A percentile compares a stretch with the other conserved stretches of the same genome.
These are phyloP conservation scores for Chrysocyon brachyurus DNA, from an alignment of 2,797 vertebrate species.

Conservation along the genomic window DNA sequence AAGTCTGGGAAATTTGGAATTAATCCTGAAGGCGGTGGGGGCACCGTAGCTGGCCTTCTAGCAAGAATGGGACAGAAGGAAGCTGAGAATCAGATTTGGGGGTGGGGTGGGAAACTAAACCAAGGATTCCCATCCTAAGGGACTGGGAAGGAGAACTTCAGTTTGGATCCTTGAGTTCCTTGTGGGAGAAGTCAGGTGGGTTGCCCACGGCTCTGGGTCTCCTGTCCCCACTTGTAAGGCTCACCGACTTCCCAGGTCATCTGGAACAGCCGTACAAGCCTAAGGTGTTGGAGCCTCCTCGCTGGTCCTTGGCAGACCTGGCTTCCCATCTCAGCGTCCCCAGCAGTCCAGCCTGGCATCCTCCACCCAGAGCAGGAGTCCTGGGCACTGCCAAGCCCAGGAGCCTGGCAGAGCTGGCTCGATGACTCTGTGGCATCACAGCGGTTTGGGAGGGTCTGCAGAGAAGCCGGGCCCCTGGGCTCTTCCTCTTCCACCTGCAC, in stretches of 20 bases:
- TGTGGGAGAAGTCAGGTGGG: not conserved
- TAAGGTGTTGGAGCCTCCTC: not conserved
- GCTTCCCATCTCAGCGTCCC: not conserved
- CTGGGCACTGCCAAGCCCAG: not conserved
- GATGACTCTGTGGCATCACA: not conserved
- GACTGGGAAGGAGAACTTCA: not conserved
- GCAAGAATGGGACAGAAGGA: not conserved
- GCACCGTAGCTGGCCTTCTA: not conserved
- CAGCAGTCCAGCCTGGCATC: not conserved
- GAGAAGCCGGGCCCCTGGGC: not conserved
- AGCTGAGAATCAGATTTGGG: not conserved
- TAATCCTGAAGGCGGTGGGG: not conserved
- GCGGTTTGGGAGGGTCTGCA: not conserved
- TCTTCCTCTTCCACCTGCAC: constrained; percentile 21
- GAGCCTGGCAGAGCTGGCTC: not conserved
- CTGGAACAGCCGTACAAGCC: not conserved
- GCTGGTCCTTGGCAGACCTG: not conserved
- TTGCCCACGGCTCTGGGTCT: not conserved
- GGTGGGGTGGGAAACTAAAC: not conserved
- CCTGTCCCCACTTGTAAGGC: accelerated
- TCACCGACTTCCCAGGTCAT: not conserved
- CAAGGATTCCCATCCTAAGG: not conserved
- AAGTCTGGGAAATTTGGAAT: not conserved
- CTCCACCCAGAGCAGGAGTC: not conserved
- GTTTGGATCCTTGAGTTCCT: not conserved